Evolutionary conservation across 1,140 invertebrate genomes (phyloP), one percentile per base, ranked within the genome.

Genomic region (Cyphomyrmex costatus): DNA sequence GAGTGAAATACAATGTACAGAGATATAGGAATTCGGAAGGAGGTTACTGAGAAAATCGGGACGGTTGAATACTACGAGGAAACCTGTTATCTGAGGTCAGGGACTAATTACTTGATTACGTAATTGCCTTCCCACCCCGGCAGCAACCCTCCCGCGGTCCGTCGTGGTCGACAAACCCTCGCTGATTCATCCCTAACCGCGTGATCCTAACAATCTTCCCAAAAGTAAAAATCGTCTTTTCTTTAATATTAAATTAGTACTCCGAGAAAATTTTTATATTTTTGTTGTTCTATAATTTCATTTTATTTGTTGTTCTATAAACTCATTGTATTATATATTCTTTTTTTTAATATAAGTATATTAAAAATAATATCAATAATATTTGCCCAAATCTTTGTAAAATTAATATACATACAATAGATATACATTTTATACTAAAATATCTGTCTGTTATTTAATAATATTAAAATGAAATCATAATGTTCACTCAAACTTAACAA

Each of bases 71-170:
- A 76, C 61, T 82, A 91, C 83, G 85, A 85, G 80, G 89, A 87
- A 90, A 90, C 60, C 85, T 91, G 93, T 94, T 94, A 94, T 83
- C 93, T 89, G 85, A 92, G 93, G 92, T 94, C 93, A 92, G 92
- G 93, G 93, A 93, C 92, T 95, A 94, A 94, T 95, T 94, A 95
- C 92, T 94, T 92, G 94, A 94, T 95, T 94, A 93, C 91, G 92
- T 94, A 94, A 95, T 94, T 95, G 93, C 92, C 89, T 89, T 87
- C 91, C 93, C 91, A 90, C 89, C 60, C 88, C 90, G 92, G 82
- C 90, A 86, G 85, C 89, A 90, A 87, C 89, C 89, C 91, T 88
- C 89, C 86, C 88, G 82, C 89, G 89, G 82, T 84, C 82, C 87
- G 86, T 87, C 84, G 89, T 82, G 88, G 88, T 85, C 88, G 80